phyloP scores from a whole-genome alignment of 1,140 invertebrate species.

The Neoseiulus cucumeris region DNA sequence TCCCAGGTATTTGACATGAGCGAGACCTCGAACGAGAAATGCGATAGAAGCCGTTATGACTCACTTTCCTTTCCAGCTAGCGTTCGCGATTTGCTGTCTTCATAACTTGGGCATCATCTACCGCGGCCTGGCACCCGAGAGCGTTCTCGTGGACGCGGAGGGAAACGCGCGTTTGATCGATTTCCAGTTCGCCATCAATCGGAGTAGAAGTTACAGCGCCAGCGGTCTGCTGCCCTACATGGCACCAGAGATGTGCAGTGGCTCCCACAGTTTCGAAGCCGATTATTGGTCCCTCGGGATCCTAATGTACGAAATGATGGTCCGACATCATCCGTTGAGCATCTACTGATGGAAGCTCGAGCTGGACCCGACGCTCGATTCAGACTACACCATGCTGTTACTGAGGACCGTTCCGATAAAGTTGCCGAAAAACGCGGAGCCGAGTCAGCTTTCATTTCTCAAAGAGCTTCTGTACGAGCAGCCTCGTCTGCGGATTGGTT shows the following conservation, averaged over 20 bases:
- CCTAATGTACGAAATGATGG: not conserved
- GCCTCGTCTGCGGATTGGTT: not conserved
- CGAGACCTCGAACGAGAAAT: not conserved
- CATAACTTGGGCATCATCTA: constrained; percentile 5
- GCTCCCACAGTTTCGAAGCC: not conserved
- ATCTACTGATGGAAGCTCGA: not conserved
- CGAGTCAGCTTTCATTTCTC: not conserved
- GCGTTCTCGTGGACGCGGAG: not conserved
- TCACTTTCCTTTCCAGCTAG: not conserved
- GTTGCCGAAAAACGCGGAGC: not conserved
- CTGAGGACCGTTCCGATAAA: not conserved
- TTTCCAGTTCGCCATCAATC: not conserved
- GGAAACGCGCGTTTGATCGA: not conserved
- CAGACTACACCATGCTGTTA: not conserved
- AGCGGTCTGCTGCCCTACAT: not conserved
- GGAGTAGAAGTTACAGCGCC: not conserved
- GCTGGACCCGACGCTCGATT: not conserved
- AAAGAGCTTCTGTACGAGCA: not conserved
- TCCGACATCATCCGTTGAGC: not conserved
- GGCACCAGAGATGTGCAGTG: not conserved
- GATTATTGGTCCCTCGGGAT: not conserved
- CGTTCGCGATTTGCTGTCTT: constrained; percentile 1
- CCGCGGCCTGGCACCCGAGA: not conserved
- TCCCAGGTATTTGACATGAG: not conserved
- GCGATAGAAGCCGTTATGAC: not conserved